These are phyloP conservation scores for Pachydiplax longipennis DNA, from an alignment of 2,888 invertebrate genomes.

Conservation along the genomic window DNA sequence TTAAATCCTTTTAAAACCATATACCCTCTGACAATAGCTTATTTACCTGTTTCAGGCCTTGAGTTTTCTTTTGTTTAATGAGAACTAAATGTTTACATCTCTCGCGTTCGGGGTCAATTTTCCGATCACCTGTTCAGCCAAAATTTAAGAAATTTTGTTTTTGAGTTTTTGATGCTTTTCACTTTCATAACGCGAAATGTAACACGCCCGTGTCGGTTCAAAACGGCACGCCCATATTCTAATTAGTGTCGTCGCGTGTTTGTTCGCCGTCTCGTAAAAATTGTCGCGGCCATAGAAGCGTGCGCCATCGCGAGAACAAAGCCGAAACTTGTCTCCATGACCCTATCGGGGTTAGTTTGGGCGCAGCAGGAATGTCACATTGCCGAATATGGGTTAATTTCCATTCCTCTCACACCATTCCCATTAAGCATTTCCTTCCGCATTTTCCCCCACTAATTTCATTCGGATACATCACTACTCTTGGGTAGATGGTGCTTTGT, in stretches of 20 bases:
- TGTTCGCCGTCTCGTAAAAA: background rate
- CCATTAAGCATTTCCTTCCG: background rate
- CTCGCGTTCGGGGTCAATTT: no score
- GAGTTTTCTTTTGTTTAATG: no score
- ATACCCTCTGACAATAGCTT: no score
- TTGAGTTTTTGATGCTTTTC: no score
- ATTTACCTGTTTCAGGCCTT: no score
- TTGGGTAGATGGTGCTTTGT: background rate
- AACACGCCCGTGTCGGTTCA: no score
- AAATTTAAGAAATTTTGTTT: no score
- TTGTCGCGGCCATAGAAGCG: background rate
- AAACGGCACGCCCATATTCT: background rate
- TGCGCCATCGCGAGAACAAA: background rate
- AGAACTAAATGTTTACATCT: no score
- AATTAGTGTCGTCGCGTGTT: background rate
- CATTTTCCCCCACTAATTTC: background rate
- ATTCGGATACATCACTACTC: background rate
- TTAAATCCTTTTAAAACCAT: no score
- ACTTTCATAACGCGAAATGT: no score
- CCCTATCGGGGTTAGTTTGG: background rate
- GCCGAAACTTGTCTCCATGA: background rate
- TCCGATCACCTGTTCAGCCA: no score
- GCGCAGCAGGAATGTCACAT: background rate
- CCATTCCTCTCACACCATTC: background rate
- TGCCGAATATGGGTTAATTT: background rate